Percentiles rank a stretch among this genome's conserved stretches.
phyloP scores from a whole-genome alignment of 2,888 invertebrate genomes.

The Monoplex corrugatus region DNA sequence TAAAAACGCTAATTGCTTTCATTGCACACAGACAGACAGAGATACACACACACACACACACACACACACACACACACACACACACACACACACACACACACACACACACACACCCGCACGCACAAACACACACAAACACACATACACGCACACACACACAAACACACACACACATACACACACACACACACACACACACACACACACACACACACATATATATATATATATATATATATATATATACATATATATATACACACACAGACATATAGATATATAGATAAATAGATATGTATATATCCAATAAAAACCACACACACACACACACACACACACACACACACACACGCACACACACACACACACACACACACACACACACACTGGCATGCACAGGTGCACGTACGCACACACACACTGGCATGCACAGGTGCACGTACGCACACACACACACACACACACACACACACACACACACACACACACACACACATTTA shows the following conservation, averaged over 20 bases:
- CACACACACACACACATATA: conserved; percentile 13
- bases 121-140: not conserved
- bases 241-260: not conserved
- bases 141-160: conserved; percentile 22
- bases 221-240: not conserved
- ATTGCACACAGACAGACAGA: not conserved
- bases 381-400: not conserved
- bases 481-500: conserved; percentile 6
- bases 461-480: conserved; percentile 24
- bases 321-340: not conserved
- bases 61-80: not conserved
- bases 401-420: conserved; percentile 17
- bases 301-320: too few relatives aligned
- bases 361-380: not conserved
- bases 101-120: not conserved
- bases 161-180: conserved; percentile 32
- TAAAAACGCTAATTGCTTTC: not conserved
- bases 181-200: conserved; percentile 23
- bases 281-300: too few relatives aligned
- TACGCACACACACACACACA: conserved; percentile 19
- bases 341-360: not conserved
- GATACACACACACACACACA: not conserved
- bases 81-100: not conserved
- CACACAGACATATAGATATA: too few relatives aligned
- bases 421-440: not conserved